A percentile compares a stretch with the other conserved stretches of the same genome.
phyloP scores from a whole-genome alignment of 1,140 invertebrate species.

The Muscidifurax raptorellus region DNA sequence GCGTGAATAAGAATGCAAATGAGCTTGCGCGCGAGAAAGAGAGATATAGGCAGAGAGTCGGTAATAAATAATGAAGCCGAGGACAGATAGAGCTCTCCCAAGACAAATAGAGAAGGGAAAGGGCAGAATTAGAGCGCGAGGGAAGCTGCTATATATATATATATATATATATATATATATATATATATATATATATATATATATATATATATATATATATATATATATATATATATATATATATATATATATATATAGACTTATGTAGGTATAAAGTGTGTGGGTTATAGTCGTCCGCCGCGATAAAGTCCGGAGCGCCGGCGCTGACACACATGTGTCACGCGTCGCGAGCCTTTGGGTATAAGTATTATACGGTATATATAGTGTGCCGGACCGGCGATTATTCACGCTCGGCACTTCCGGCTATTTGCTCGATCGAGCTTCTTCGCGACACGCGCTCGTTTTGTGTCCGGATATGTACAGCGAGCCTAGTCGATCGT shows the following conservation, averaged over 20 bases:
- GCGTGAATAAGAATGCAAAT: not conserved
- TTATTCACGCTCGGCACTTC: constrained; percentile 56
- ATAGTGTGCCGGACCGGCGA: constrained; percentile 22
- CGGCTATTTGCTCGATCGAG: constrained; percentile 67
- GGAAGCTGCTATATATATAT: too few relatives aligned
- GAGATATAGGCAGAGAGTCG: not conserved
- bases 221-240: too few relatives aligned
- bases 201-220: too few relatives aligned
- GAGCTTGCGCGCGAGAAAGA: not conserved
- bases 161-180: too few relatives aligned
- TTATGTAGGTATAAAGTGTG: too few relatives aligned
- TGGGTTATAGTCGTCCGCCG: constrained; percentile 21
- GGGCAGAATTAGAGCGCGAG: constrained; percentile 33
- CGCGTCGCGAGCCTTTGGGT: not conserved
- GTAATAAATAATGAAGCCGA: not conserved
- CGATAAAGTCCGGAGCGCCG: constrained; percentile 30
- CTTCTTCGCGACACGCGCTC: constrained; percentile 25
- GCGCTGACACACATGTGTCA: constrained; percentile 11
- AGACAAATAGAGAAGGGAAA: too few relatives aligned
- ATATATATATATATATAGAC: too few relatives aligned
- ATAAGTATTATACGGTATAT: not conserved
- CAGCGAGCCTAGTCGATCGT: not conserved
- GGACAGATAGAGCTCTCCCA: not conserved
- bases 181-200: too few relatives aligned
- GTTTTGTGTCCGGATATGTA: too few relatives aligned